A percentile compares a stretch with the other conserved stretches of the same genome.
phyloP scores from a whole-genome alignment of 2,113 vertebrate species.

The Pterocles gutturalis region DNA sequence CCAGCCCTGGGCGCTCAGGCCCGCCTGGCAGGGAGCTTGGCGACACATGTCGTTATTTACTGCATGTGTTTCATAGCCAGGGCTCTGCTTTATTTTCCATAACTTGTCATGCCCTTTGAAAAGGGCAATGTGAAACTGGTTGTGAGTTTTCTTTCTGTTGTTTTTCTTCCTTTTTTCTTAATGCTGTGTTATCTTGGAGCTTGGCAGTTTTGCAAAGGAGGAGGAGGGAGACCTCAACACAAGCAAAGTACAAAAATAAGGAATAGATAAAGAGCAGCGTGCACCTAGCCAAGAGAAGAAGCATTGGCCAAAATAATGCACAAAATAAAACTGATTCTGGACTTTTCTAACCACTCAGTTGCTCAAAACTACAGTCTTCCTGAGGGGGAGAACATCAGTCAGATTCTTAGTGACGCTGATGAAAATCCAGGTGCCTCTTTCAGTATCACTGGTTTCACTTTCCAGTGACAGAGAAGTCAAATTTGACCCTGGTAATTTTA shows the following conservation, averaged over 20 bases:
- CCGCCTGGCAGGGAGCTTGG: background rate
- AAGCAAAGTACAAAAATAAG: background rate
- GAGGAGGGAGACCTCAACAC: background rate
- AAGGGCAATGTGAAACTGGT: constrained; percentile 2
- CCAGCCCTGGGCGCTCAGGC: no score
- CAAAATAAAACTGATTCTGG: background rate
- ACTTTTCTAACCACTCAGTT: background rate
- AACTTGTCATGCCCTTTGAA: background rate
- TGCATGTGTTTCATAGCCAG: background rate
- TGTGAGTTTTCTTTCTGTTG: background rate
- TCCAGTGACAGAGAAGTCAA: background rate
- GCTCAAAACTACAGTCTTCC: background rate
- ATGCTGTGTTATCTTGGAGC: background rate
- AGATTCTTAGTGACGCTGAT: background rate
- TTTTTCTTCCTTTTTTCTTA: background rate
- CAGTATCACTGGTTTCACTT: background rate
- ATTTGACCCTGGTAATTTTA: background rate
- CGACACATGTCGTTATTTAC: background rate
- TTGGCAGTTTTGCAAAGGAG: background rate
- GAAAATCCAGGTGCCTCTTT: background rate
- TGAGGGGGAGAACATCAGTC: background rate
- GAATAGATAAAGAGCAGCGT: background rate
- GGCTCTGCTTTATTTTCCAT: background rate
- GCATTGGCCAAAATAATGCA: background rate
- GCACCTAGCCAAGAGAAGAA: background rate